phyloP scores from a whole-genome alignment of 2,113 vertebrate genomes.

The Hypomesus transpacificus region DNA sequence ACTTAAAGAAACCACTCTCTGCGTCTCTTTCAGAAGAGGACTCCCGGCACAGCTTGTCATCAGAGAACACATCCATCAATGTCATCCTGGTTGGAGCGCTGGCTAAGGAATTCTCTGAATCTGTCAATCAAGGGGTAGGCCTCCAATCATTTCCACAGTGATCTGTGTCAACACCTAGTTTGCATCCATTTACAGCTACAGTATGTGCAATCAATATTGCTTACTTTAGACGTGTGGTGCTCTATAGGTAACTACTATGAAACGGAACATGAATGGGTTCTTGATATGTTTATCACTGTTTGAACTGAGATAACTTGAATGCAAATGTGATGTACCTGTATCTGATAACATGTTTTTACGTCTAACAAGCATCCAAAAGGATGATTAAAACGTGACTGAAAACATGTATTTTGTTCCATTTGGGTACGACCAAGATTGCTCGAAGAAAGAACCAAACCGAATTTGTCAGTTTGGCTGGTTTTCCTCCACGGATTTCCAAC shows the following conservation, averaged over 20 bases:
- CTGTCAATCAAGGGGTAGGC: conserved; percentile 48
- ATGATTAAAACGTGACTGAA: too few species aligned
- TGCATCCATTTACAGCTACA: too few species aligned
- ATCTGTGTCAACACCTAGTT: background rate
- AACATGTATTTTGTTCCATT: background rate
- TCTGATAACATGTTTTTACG: too few species aligned
- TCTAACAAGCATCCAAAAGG: too few species aligned
- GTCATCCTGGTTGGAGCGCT: conserved; percentile 44
- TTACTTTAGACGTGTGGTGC: too few species aligned
- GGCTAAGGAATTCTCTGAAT: conserved; percentile 49
- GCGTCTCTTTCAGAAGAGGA: conserved; percentile 38
- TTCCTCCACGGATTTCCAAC: background rate
- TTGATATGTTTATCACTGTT: too few species aligned
- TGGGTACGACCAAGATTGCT: background rate
- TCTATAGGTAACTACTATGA: too few species aligned
- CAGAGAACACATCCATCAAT: conserved; percentile 40
- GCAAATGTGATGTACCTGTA: too few species aligned
- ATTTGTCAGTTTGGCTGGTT: background rate
- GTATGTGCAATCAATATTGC: too few species aligned
- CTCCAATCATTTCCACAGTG: background rate
- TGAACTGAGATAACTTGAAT: too few species aligned
- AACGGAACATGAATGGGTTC: too few species aligned
- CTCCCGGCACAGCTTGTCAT: conserved; percentile 14
- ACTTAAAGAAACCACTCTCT: background rate
- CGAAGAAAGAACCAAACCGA: background rate